Evolutionary conservation across 1,140 invertebrate genomes (phyloP).

Genomic region (Sitodiplosis mosellana): DNA sequence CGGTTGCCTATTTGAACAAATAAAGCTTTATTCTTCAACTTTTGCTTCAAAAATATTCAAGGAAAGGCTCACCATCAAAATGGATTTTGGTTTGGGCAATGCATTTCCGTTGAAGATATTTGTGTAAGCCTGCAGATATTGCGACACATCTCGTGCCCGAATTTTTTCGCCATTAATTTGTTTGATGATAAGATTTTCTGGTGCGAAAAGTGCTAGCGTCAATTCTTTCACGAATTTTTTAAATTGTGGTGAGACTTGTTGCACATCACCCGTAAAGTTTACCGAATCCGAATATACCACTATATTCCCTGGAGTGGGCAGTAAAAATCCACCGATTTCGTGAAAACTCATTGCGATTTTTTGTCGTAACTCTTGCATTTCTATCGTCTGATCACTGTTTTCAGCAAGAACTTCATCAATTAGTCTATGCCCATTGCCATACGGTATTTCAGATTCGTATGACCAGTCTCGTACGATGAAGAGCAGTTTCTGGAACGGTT

Average conservation of each 20-base stretch:
- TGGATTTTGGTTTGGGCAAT: conserved; percentile 94
- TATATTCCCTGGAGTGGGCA: conserved; percentile 94
- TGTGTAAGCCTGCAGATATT: conserved; percentile 97
- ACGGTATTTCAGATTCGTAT: conserved; percentile 90
- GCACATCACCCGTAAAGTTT: conserved; percentile 81
- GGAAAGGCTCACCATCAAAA: conserved; percentile 85
- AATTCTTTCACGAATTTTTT: conserved; percentile 67
- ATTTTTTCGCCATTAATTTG: conserved; percentile 88
- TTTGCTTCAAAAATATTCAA: too few species aligned
- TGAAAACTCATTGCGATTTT: conserved; percentile 86
- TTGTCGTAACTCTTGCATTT: conserved; percentile 72
- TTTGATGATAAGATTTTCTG: conserved; percentile 85
- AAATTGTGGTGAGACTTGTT: conserved; percentile 89
- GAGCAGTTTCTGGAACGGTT: conserved; percentile 86
- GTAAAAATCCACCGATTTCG: conserved; percentile 88
- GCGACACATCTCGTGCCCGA: conserved; percentile 79
- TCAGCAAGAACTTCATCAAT: conserved; percentile 65
- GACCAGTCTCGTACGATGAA: conserved; percentile 97
- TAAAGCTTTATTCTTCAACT: too few species aligned
- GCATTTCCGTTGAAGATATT: conserved; percentile 93
- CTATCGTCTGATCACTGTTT: conserved; percentile 71
- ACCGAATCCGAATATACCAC: conserved; percentile 96
- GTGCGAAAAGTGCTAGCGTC: conserved; percentile 73
- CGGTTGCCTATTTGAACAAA: too few species aligned
- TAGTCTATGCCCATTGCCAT: conserved; percentile 73